These are phyloP conservation scores for Reinhardtius hippoglossoides DNA, from an alignment of 2,113 vertebrate species.

Conservation along the genomic window DNA sequence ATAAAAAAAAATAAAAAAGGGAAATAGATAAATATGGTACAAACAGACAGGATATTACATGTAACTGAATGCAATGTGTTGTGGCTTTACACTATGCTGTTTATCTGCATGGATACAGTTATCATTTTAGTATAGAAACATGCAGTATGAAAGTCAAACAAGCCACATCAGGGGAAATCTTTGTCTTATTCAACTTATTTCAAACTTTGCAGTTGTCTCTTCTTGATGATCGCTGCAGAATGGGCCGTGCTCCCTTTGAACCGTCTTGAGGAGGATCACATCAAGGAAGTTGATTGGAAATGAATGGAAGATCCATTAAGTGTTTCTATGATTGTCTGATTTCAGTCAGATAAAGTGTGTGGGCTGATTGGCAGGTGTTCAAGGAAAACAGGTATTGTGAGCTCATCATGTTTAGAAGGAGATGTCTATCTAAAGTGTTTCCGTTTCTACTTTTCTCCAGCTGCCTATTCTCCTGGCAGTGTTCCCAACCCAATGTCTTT, in stretches of 20 bases:
- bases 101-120: background rate
- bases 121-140: slow-evolving; percentile 2
- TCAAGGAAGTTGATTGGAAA: background rate
- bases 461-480: slow-evolving; percentile 1
- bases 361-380: background rate
- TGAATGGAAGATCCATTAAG: slow-evolving; percentile 9
- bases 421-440: background rate
- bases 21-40: background rate
- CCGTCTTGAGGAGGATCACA: background rate
- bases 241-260: background rate
- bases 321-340: slow-evolving; percentile 17
- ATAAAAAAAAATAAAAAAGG: too few species aligned
- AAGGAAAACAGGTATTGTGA: background rate
- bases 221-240: background rate
- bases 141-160: background rate
- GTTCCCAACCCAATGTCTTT: background rate
- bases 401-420: background rate
- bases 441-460: background rate
- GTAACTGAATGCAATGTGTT: too few species aligned
- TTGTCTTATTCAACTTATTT: background rate
- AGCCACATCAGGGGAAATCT: too few species aligned
- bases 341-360: slow-evolving; percentile 5
- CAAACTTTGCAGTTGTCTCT: background rate
- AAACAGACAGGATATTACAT: too few species aligned
- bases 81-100: background rate